Evolutionary conservation across 1,140 invertebrate genomes (phyloP).

Genomic region (Pseudomyrmex flavicornis): DNA sequence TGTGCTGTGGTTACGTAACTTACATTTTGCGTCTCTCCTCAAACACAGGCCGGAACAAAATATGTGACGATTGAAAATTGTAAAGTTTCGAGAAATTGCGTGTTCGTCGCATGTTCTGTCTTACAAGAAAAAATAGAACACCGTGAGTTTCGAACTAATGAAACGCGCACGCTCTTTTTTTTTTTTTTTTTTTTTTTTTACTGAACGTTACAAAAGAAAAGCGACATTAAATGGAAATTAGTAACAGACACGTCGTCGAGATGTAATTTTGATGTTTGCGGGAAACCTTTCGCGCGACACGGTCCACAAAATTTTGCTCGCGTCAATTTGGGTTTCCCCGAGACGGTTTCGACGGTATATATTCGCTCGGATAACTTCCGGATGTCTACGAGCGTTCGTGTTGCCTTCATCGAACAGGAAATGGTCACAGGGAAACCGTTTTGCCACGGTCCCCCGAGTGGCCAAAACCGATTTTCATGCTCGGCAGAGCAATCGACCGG

Average conservation of each 20-base stretch:
- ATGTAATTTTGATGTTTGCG: background rate
- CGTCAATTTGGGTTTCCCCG: background rate
- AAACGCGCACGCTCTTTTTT: too few species aligned
- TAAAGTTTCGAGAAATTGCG: too few species aligned
- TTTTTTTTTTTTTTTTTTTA: too few species aligned
- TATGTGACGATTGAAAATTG: too few species aligned
- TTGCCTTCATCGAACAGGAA: conserved; percentile 60
- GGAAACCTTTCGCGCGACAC: background rate
- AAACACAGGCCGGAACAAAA: too few species aligned
- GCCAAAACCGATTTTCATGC: conserved; percentile 71
- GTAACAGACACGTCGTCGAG: background rate
- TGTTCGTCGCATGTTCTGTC: too few species aligned
- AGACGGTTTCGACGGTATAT: conserved; percentile 24
- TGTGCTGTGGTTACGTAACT: background rate
- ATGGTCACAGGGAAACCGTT: conserved; percentile 68
- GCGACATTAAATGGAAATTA: background rate
- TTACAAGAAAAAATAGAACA: too few species aligned
- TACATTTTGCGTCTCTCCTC: background rate
- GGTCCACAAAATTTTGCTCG: conserved; percentile 19
- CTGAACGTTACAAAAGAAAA: background rate
- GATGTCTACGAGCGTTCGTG: conserved; percentile 60
- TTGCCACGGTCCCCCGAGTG: conserved; percentile 67
- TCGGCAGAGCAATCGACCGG: conserved; percentile 61
- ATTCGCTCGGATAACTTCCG: conserved; percentile 56
- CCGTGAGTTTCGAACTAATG: too few species aligned